Evolutionary conservation across 2,888 invertebrate species (phyloP).

Genomic region (Minunthozetes semirufus): DNA sequence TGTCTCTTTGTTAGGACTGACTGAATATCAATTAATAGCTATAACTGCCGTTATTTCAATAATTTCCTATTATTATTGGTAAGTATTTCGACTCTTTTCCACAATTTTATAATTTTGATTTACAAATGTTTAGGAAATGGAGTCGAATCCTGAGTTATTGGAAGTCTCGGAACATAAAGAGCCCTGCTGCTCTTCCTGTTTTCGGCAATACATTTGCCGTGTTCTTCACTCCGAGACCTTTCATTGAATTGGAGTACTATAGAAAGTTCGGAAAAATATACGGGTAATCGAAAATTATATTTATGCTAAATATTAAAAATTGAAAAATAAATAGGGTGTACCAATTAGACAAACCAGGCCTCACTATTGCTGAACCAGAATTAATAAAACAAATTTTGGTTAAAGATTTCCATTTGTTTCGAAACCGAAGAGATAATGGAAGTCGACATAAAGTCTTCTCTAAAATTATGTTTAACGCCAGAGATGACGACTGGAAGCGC

Average conservation of each 20-base stretch:
- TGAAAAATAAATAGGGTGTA: not conserved
- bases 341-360: not conserved
- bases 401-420: not conserved
- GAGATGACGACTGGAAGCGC: constrained; percentile 9
- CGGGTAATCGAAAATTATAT: not conserved
- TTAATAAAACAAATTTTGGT: not conserved
- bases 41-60: too few relatives aligned
- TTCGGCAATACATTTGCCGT: not conserved
- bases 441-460: not conserved
- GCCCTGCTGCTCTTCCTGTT: not conserved
- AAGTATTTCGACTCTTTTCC: too few relatives aligned
- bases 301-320: not conserved
- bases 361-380: not conserved
- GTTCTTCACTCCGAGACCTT: not conserved
- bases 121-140: too few relatives aligned
- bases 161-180: not conserved
- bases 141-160: not conserved
- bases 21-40: too few relatives aligned
- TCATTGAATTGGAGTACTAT: not conserved
- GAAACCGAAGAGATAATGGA: not conserved
- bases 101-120: too few relatives aligned
- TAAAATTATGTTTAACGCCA: not conserved
- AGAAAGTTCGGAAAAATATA: not conserved
- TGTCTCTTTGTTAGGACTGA: too few relatives aligned
- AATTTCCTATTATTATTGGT: too few relatives aligned